These are phyloP conservation scores for Fragum whitleyi DNA, from an alignment of 2,888 invertebrate species.

Conservation along the genomic window DNA sequence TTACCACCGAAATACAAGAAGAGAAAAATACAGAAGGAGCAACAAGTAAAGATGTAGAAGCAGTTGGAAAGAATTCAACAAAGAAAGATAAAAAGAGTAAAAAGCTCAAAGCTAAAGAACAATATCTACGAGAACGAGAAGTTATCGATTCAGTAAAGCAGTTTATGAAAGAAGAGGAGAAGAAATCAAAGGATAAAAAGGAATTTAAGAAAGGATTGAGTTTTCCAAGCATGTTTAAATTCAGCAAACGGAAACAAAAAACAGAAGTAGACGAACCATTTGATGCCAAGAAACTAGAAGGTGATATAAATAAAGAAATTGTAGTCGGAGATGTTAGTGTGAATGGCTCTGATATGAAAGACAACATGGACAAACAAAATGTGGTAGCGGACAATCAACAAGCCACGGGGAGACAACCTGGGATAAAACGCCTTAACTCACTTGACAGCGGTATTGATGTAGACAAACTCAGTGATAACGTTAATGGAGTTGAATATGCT, in stretches of 20 bases:
- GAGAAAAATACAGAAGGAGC: not conserved
- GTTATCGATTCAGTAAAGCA: constrained; percentile 43
- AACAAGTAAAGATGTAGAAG: not conserved
- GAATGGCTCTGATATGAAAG: not conserved
- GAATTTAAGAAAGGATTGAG: constrained; percentile 11
- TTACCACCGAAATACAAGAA: not conserved
- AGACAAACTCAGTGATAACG: constrained; percentile 34
- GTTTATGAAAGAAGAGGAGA: constrained; percentile 29
- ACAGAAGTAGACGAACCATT: not conserved
- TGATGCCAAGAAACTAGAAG: not conserved
- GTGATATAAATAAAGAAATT: not conserved
- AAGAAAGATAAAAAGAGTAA: constrained; percentile 15
- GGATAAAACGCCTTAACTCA: constrained; percentile 47
- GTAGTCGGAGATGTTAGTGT: not conserved
- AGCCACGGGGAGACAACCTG: constrained; percentile 2
- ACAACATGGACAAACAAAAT: not conserved
- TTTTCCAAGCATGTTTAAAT: constrained; percentile 61
- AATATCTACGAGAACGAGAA: constrained; percentile 33
- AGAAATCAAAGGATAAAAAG: constrained; percentile 26
- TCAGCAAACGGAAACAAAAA: constrained; percentile 53
- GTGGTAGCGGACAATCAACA: not conserved
- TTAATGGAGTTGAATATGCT: constrained; percentile 38
- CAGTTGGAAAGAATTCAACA: not conserved
- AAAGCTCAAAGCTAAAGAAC: constrained; percentile 25
- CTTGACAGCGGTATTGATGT: constrained; percentile 64